Base-by-base conservation (phyloP, 1,140 invertebrate genomes). In the Eriosoma lanigerum region DNA sequence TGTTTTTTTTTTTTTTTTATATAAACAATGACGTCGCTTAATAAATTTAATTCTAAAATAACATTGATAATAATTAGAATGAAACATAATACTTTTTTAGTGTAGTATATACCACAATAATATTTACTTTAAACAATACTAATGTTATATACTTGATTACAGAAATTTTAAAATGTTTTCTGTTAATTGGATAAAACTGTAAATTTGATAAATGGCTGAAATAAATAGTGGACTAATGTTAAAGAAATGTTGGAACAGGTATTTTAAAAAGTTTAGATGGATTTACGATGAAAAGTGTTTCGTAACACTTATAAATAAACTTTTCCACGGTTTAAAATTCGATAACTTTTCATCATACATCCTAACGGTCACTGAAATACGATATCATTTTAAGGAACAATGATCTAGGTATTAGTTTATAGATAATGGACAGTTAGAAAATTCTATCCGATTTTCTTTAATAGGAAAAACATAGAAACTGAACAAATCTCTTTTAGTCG, bases 251-350 rank as follows among this genome's bases (percentile, higher is more conserved):
- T 44, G 44, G n/a, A 38, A 44, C 64, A n/a, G n/a, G 64, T 66
- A 38, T 38, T 66, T 68, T n/a, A 19, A 32, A 50, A 72, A 72
- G 68, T 72, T 70, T 52, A 26, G 26, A 52, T 50, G 48, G 17
- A 50, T 72, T 72, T 50, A 72, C 68, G 46, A 72, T 13, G 68
- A 72, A 70, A 70, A 68, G 12, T 21, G 64, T 21, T n/a, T 24
- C 19, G n/a, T 46, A 44, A 44, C 19, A 64, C 62, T 64, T 64
- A 48, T n/a, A 68, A 70, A 26, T 50, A 26, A 70, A 68, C 38
- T 68, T 70, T 70, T 70, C 19, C 24, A 19, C 15, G 19, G 48
- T 26, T 48, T 13, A 50, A 9, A 32, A 24, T 72, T 50, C 10
- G 46, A 72, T 24, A 72, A 52, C 24, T 72, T 29, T 66, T 32